Percentiles rank a stretch among this genome's conserved stretches.
phyloP scores from a whole-genome alignment of 2,797 vertebrate genomes.

The Erpetoichthys calabaricus region DNA sequence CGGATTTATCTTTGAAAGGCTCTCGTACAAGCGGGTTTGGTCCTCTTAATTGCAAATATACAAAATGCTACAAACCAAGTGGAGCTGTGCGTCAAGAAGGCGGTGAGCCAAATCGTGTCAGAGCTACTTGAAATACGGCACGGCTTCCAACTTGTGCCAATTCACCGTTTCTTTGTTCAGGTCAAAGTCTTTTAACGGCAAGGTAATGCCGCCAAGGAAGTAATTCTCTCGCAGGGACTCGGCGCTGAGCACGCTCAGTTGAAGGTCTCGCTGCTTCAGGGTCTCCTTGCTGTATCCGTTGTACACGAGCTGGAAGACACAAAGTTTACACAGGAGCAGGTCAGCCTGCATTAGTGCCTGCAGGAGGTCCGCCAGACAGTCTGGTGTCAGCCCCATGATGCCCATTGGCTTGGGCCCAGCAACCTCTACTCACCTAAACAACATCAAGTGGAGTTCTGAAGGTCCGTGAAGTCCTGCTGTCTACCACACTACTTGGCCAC shows the following conservation, averaged over 20 bases:
- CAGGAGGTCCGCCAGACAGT: too few species aligned
- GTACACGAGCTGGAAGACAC: conserved; percentile 74
- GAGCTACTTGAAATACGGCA: conserved; percentile 42
- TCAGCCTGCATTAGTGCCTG: too few species aligned
- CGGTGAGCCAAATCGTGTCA: background rate
- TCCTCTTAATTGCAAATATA: conserved; percentile 58
- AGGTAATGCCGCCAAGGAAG: conserved; percentile 82
- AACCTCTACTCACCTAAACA: too few species aligned
- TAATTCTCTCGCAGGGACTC: conserved; percentile 93
- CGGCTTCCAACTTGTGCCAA: conserved; percentile 85
- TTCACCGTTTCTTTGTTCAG: conserved; percentile 86
- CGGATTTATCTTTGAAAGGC: background rate
- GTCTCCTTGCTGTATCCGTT: conserved; percentile 84
- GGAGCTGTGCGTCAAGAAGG: too few species aligned
- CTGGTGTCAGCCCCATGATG: too few species aligned
- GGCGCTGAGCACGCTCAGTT: conserved; percentile 87
- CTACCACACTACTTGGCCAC: too few species aligned
- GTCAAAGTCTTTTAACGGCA: conserved; percentile 93
- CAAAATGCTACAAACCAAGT: conserved; percentile 39
- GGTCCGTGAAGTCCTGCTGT: too few species aligned
- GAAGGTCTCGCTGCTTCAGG: conserved; percentile 76
- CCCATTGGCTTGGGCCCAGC: too few species aligned
- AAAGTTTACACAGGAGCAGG: background rate
- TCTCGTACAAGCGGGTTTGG: conserved; percentile 39
- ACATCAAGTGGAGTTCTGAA: too few species aligned